Evolutionary conservation across 2,797 vertebrate genomes (phyloP), one percentile per base, ranked within the genome.

Genomic region (Darevskia nairensis): DNA sequence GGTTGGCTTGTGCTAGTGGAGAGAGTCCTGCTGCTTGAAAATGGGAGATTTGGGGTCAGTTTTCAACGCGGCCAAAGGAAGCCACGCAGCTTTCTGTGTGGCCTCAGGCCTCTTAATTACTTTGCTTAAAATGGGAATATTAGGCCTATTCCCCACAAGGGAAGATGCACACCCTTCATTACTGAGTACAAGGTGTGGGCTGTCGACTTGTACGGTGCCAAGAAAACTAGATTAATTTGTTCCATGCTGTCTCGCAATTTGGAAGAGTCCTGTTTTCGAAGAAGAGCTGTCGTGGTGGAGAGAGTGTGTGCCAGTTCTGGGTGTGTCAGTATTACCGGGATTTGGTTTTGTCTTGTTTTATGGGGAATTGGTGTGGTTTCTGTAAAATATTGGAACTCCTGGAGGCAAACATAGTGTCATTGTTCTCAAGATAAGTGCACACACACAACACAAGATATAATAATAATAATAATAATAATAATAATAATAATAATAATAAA

Each of bases 181-280:
- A 83, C 61, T 83, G 80, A 83, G 7, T 27, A 55, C 1, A 23
- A 61, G 59, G 17, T 11, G 7, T 72, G n/a, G 2, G 32, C 11
- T 75, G 10, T 88, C 35, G 32, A 39, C 69, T 59, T 84, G 8
- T 66, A 7, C 6, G 39, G 29, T 6, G 3, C 44, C 61, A 71
- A 68, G 44, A 88, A 83, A 88, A 66, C 76, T 35, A 11, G n/a
- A 89, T 69, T 68, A 35, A 3, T 88, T 87, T 84, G 1, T 64
- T 64, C 69, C 41, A 35, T 10, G 41, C 2, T 4, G 44, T 35
- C 72, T 87, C 46, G 29, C 6, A 8, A 1, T 15, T 50, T 27
- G 27, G 78, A n/a, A 6, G 44, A 13, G 39, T 19, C n/a, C 41
- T 55, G 19, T 77, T 77, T 19, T 77, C 1, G 39, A n/a, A 55